phyloP scores from a whole-genome alignment of 2,797 vertebrate species.

The Cirrhinus mrigala region DNA sequence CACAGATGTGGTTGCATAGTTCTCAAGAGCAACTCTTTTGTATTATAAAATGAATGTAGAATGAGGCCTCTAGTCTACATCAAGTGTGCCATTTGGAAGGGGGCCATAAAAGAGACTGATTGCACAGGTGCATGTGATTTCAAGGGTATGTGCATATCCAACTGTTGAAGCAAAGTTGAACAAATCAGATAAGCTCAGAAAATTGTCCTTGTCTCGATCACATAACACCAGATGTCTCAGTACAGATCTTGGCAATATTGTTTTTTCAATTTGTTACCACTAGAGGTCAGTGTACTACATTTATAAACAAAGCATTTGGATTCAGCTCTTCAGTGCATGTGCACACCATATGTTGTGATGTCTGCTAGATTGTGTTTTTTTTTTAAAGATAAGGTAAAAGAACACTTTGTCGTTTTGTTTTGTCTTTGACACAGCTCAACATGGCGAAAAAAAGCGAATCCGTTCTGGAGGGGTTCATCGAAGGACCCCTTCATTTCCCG shows the following conservation, averaged over 20 bases:
- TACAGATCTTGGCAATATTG: background rate
- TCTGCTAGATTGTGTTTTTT: constrained; percentile 19
- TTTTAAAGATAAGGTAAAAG: background rate
- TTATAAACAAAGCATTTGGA: background rate
- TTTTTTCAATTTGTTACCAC: constrained; percentile 45
- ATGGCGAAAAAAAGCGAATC: constrained; percentile 92
- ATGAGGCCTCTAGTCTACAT: background rate
- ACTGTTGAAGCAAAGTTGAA: background rate
- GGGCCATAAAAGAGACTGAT: background rate
- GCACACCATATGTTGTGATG: background rate
- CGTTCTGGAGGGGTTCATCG: constrained; percentile 92
- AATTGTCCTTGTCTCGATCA: background rate
- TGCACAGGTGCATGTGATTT: background rate
- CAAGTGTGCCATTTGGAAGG: background rate
- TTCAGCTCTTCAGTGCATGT: background rate
- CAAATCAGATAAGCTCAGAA: background rate
- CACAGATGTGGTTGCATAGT: background rate
- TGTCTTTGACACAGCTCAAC: constrained; percentile 85
- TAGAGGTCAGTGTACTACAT: constrained; percentile 62
- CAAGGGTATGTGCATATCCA: background rate
- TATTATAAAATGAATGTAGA: background rate
- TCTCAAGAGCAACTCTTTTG: background rate
- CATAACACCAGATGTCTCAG: background rate
- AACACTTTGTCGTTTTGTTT: constrained; percentile 5
- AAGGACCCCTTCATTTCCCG: constrained; percentile 91